Evolutionary conservation across 2,797 vertebrate genomes (phyloP).

Genomic region (Sebastes itinus): DNA sequence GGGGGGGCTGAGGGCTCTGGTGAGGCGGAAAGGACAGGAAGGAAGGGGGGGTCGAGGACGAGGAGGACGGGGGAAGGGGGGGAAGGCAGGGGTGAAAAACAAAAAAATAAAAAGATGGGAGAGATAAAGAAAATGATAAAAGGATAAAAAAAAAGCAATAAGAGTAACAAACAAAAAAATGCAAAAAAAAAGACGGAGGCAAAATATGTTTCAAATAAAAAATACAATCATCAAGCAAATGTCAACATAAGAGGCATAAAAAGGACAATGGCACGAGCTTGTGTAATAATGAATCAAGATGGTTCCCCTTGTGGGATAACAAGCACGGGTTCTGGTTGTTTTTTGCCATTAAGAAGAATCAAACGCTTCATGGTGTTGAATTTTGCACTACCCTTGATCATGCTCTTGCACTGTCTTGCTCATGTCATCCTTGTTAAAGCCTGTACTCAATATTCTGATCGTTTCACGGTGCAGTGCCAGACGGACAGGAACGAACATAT

Average conservation of each 20-base stretch:
- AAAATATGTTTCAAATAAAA: conserved; percentile 52
- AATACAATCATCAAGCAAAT: conserved; percentile 76
- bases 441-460: not conserved
- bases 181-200: conserved; percentile 48
- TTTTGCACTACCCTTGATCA: not conserved
- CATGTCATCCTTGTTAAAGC: not conserved
- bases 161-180: conserved; percentile 70
- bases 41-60: conserved; percentile 65
- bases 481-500: not conserved
- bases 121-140: conserved; percentile 90
- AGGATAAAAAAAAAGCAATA: conserved; percentile 81
- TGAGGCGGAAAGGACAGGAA: conserved; percentile 80
- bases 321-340: not conserved
- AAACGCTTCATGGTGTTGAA: not conserved
- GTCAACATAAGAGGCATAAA: conserved; percentile 76
- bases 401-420: not conserved
- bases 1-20: conserved; percentile 98
- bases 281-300: conserved; percentile 82
- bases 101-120: conserved; percentile 92
- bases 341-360: not conserved
- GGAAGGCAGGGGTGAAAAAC: conserved; percentile 82
- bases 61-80: conserved; percentile 69
- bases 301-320: not conserved
- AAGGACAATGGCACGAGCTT: conserved; percentile 63
- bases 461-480: not conserved